Evolutionary conservation across 2,113 vertebrate genomes (phyloP), one percentile per base, ranked within the genome.

Genomic region (Lepisosteus oculatus): DNA sequence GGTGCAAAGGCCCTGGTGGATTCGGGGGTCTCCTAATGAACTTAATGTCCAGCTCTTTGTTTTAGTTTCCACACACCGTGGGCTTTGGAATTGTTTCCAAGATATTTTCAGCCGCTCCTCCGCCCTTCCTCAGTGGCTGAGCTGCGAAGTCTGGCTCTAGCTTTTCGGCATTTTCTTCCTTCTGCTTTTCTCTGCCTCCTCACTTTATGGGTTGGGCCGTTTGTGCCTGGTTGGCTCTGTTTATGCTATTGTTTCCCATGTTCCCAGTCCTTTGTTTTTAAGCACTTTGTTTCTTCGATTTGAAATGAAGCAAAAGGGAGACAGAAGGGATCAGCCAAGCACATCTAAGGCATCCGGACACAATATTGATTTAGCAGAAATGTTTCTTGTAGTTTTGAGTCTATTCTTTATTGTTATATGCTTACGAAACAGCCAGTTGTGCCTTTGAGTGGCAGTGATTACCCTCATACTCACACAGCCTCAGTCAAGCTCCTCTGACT

Each of bases 21-120:
- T 2, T 3, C n/a, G 0, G 43, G 56, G 56, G 51, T 56, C 67
- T 13, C 3, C 42, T 69, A 64, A 74, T 74, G 67, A n/a, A 59
- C 12, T 59, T 59, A 15, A 4, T 4, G 59, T n/a, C 4, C 29
- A 57, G 72, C 59, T 64, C 59, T 61, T 69, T 69, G 72, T 64
- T 69, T 65, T 51, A 14, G 44, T 8, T 56, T 61, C 67, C 43
- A 43, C 47, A 13, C 61, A 17, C 15, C 61, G 13, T 51, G 6
- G 13, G 55, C 61, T 69, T 61, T 68, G 66, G 61, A 59, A 73
- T 67, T 61, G 72, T 68, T 73, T 68, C 65, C 72, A 73, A 67
- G 65, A 73, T 68, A 73, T 68, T 73, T 67, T 61, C 65, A 68
- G 72, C 29, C 4, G 43, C 8, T 8, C 55, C 65, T 13, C 55